A percentile compares a stretch with the other conserved stretches of the same genome.
These are phyloP conservation scores for Lepidocyrtoides sp. DNA, from an alignment of 2,888 invertebrate species.

Conservation along the genomic window DNA sequence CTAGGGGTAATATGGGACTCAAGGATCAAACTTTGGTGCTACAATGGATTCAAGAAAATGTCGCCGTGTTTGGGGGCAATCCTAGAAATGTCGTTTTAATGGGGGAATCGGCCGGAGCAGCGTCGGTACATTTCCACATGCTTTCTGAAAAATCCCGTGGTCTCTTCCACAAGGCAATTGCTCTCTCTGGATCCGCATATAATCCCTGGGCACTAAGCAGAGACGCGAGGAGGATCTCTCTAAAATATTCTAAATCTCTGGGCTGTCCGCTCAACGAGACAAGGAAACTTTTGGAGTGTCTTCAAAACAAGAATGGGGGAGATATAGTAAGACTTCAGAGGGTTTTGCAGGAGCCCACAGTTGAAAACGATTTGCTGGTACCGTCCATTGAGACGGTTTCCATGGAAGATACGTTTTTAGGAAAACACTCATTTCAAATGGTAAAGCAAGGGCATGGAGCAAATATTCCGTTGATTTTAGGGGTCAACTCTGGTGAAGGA, in stretches of 20 bases:
- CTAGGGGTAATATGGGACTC: constrained; percentile 33
- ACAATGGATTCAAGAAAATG: constrained; percentile 50
- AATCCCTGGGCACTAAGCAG: too few species aligned
- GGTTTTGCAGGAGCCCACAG: not conserved
- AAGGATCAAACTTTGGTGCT: constrained; percentile 50
- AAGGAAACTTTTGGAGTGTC: not conserved
- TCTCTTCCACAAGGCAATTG: too few species aligned
- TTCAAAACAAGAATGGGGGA: not conserved
- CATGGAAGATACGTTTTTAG: not conserved
- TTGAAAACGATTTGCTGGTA: not conserved
- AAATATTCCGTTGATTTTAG: not conserved
- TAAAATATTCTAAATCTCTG: too few species aligned
- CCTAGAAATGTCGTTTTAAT: not conserved
- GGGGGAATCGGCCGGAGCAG: constrained; percentile 42
- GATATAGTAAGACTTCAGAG: not conserved
- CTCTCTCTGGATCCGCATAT: too few species aligned
- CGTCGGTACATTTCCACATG: not conserved
- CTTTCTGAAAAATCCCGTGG: too few species aligned
- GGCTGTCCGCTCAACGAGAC: not conserved
- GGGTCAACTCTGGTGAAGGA: not conserved
- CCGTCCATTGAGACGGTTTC: not conserved
- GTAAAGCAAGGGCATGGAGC: not conserved
- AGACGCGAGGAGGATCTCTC: too few species aligned
- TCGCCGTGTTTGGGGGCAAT: constrained; percentile 56
- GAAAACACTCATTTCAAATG: not conserved